phyloP scores from a whole-genome alignment of 2,113 vertebrate species.

The Hiodon tergisus region DNA sequence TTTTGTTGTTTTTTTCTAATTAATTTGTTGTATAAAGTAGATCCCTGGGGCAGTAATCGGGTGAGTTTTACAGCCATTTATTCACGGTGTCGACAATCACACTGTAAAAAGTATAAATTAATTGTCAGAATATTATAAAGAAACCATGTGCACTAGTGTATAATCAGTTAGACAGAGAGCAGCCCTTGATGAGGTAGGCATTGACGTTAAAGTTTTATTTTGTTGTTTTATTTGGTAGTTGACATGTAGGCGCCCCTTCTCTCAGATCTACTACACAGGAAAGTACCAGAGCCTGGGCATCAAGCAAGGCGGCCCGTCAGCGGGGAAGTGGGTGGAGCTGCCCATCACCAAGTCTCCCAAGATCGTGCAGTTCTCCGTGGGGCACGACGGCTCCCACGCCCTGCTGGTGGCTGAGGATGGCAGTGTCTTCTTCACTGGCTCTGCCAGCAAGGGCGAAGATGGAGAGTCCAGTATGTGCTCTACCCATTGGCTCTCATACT shows the following conservation, averaged over 20 bases:
- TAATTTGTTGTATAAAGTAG: no score
- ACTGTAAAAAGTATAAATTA: no score
- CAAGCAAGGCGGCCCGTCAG: conserved; percentile 94
- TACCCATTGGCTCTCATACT: neutral
- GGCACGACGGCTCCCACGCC: conserved; percentile 96
- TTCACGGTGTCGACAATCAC: no score
- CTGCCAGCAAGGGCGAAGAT: conserved; percentile 96
- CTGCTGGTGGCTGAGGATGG: conserved; percentile 95
- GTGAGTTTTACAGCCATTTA: no score
- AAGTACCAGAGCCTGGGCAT: conserved; percentile 98
- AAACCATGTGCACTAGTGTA: no score
- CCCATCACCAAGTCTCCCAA: conserved; percentile 97
- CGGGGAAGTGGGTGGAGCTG: conserved; percentile 95
- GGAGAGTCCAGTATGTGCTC: conserved; percentile 86
- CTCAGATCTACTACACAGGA: conserved; percentile 94
- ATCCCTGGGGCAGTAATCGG: no score
- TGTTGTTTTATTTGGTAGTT: no score
- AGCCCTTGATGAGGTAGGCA: no score
- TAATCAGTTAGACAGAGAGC: no score
- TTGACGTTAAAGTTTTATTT: no score
- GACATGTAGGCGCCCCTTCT: neutral
- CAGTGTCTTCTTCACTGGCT: conserved; percentile 95
- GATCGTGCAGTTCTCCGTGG: conserved; percentile 93
- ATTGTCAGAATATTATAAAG: no score
- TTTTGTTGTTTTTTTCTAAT: no score